Conservation (phyloP, 2,797 vertebrate species). For the Sebastes iracundus region DNA sequence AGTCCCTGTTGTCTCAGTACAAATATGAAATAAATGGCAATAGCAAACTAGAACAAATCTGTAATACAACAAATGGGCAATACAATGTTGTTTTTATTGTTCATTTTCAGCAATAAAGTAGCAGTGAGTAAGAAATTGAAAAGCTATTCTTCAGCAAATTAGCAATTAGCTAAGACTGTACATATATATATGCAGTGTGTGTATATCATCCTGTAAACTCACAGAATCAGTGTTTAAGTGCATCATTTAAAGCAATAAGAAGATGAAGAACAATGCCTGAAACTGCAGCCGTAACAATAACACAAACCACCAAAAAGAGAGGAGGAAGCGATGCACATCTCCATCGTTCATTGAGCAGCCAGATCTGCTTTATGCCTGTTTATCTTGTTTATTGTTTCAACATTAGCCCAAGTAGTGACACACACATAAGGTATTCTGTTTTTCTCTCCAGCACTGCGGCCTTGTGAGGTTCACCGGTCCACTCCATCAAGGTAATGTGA, state of each 20-base stretch:
- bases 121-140: neutral
- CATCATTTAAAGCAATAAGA: neutral
- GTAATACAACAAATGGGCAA: neutral
- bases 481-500: constrained; percentile 73
- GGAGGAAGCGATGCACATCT: neutral
- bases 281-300: neutral
- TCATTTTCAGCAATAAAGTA: neutral
- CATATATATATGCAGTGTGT: no score
- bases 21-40: neutral
- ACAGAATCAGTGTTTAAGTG: neutral
- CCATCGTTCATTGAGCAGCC: neutral
- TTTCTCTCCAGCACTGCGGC: constrained; percentile 38
- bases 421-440: constrained; percentile 27
- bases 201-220: neutral
- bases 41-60: neutral
- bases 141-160: neutral
- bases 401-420: constrained; percentile 31
- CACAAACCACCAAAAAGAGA: neutral
- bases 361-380: constrained; percentile 17
- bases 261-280: neutral
- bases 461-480: constrained; percentile 61
- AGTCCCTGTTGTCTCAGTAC: neutral
- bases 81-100: neutral
- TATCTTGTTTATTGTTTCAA: constrained; percentile 50
- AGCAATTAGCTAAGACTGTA: neutral